Conservation (phyloP, 2,113 vertebrate genomes). For the Nerophis lumbriciformis region DNA sequence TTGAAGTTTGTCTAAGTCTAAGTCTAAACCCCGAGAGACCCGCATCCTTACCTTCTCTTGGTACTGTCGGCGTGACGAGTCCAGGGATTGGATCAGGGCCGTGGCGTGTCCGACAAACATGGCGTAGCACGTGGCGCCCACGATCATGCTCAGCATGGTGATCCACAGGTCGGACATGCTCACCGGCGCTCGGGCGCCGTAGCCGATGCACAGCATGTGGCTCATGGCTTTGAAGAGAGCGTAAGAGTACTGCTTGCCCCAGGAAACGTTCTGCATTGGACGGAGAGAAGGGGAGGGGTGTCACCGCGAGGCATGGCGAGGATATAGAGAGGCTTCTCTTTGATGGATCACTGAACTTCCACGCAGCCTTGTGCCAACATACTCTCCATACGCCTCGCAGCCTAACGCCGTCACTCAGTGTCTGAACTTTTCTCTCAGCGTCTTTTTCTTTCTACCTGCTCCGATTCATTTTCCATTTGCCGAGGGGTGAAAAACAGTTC, state of each 20-base stretch:
- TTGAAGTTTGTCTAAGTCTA: no score
- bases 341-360: slow-evolving; percentile 49
- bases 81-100: slow-evolving; percentile 95
- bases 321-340: slow-evolving; percentile 39
- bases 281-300: slow-evolving; percentile 31
- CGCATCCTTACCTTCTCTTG: slow-evolving; percentile 89
- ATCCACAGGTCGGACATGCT: slow-evolving; percentile 99
- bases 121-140: slow-evolving; percentile 96
- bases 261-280: slow-evolving; percentile 87
- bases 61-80: slow-evolving; percentile 92
- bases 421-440: slow-evolving; percentile 26
- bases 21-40: no score
- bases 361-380: slow-evolving; percentile 30
- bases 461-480: slow-evolving; percentile 19
- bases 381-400: slow-evolving; percentile 34
- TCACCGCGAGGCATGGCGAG: slow-evolving; percentile 49
- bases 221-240: slow-evolving; percentile 99
- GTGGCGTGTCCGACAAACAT: slow-evolving; percentile 99
- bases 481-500: slow-evolving; percentile 24
- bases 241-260: slow-evolving; percentile 98
- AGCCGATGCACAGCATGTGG: slow-evolving; percentile 98
- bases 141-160: slow-evolving; percentile 98
- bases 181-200: slow-evolving; percentile 90
- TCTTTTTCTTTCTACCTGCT: slow-evolving; percentile 7
- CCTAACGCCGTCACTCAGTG: slow-evolving; percentile 24